Base-by-base conservation (phyloP, 2,113 vertebrate genomes). In the Glaucomys volans region DNA sequence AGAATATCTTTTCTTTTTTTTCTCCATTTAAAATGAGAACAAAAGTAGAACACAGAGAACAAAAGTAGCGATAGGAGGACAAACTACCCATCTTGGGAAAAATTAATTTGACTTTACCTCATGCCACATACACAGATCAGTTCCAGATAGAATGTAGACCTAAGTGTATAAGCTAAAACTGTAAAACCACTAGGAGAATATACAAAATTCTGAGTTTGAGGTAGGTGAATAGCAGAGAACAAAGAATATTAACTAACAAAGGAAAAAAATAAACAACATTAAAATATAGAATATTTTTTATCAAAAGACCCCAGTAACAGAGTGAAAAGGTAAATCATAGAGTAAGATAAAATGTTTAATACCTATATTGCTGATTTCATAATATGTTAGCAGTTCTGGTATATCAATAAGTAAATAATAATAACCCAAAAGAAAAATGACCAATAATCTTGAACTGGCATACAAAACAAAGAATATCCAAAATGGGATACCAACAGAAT, bases 241-340 rank as follows among this genome's bases (percentile, higher is more conserved):
- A 52, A 57, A 67, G 93, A 67, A 4, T 40, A 32, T 74, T 90
- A 90, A 57, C 8, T 66, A 47, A 40, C 24, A 88, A 74, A 26
- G 28, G n/a, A 71, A 95, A 52, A 47, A 26, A 88, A 71, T 71
- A 67, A 62, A 24, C 10, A 94, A 26, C 37, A 86, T 64, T 93
- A 86, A 94, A 94, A 50, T 94, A 32, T 44, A 62, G 26, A 71
- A 96, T 40, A 85, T 76, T 74, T 81, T 87, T 85, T 28, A 77
- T 84, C 11, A 64, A 95, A 88, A 87, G 62, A 57, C 12, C 64
- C 30, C 2, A 50, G 17, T 37, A 83, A 86, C 47, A 86, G 26
- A 87, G 40, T 50, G 81, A 82, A 59, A 91, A 69, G 40, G n/a
- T 44, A 64, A 64, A 42, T 91, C n/a, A 87, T 28, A 81, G 47